These are phyloP conservation scores for Coranthus polyacanthus DNA, from an alignment of 2,797 vertebrate genomes.

Conservation along the genomic window DNA sequence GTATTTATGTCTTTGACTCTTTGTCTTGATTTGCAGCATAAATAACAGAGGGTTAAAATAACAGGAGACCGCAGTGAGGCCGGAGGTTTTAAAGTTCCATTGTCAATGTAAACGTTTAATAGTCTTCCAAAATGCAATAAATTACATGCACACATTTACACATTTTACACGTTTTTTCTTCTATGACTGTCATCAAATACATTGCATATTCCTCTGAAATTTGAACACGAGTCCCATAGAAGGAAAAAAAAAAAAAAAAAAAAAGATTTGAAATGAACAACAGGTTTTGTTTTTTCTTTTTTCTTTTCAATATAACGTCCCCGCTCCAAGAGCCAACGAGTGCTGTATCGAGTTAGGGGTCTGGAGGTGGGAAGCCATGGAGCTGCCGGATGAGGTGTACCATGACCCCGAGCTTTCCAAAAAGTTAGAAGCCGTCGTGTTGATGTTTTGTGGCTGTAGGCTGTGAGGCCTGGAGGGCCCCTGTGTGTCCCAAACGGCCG, in stretches of 20 bases:
- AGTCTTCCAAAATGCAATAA: constrained; percentile 99
- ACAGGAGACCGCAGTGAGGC: constrained; percentile 85
- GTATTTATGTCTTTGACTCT: constrained; percentile 44
- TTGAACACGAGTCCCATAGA: constrained; percentile 92
- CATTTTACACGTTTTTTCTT: constrained; percentile 91
- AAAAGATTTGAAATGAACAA: constrained; percentile 59
- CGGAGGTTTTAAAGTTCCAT: constrained; percentile 90
- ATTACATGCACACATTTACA: constrained; percentile 99
- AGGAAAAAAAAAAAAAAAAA: constrained; percentile 63
- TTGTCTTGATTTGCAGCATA: constrained; percentile 53
- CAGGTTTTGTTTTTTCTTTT: constrained; percentile 49
- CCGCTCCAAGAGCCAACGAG: constrained; percentile 94
- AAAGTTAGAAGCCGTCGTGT: constrained; percentile 92
- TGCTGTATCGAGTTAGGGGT: constrained; percentile 94
- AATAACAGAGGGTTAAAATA: constrained; percentile 54
- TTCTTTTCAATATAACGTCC: constrained; percentile 95
- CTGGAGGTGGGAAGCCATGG: constrained; percentile 93
- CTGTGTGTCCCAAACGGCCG: constrained; percentile 97
- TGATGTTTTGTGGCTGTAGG: constrained; percentile 92
- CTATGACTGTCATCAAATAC: constrained; percentile 91
- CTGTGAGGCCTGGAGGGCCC: constrained; percentile 92
- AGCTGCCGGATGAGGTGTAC: constrained; percentile 88
- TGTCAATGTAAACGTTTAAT: constrained; percentile 93
- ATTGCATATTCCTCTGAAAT: constrained; percentile 93
- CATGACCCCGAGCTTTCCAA: constrained; percentile 95